phyloP scores from a whole-genome alignment of 2,797 vertebrate genomes.

The Valencia hispanica region DNA sequence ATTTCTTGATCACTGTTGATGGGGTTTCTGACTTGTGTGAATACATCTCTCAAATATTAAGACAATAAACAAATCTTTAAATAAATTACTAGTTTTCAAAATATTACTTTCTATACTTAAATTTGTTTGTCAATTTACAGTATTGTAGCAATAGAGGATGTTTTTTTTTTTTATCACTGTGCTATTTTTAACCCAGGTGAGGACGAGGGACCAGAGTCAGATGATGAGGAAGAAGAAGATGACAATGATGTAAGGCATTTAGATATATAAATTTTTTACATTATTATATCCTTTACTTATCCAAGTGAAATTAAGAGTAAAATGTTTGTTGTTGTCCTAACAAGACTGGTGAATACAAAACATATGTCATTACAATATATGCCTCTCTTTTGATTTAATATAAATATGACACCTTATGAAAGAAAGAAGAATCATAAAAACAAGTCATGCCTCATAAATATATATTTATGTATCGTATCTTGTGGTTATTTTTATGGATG shows the following conservation, averaged over 20 bases:
- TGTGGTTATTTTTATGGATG: not conserved
- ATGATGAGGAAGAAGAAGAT: constrained; percentile 90
- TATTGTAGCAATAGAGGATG: not conserved
- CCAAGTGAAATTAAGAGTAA: not conserved
- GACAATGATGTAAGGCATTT: constrained; percentile 71
- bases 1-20: not conserved
- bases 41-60: not conserved
- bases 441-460: not conserved
- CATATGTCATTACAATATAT: not conserved
- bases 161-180: not conserved
- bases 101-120: not conserved
- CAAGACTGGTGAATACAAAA: not conserved
- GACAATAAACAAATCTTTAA: not conserved
- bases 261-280: not conserved
- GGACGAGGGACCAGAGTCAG: constrained; percentile 85
- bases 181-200: constrained; percentile 77
- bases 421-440: not conserved
- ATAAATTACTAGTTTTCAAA: not conserved
- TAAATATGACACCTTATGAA: not conserved
- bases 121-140: not conserved
- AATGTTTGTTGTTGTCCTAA: not conserved
- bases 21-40: not conserved
- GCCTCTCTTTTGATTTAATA: not conserved
- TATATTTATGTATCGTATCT: not conserved
- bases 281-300: not conserved